phyloP scores from a whole-genome alignment of 2,797 vertebrate species.

The Galagoides demidoff region DNA sequence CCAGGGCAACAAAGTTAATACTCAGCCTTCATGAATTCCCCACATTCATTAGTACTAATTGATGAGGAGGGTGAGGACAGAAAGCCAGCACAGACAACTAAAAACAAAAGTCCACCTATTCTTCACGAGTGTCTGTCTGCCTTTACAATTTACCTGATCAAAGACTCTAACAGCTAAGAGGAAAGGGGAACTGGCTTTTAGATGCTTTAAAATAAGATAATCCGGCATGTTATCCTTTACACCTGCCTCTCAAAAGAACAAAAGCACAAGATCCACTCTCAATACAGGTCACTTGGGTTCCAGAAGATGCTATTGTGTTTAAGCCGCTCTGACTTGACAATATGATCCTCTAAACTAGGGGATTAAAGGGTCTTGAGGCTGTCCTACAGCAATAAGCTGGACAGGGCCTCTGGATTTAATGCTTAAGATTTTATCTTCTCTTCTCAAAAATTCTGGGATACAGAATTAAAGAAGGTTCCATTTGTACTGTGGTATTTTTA shows the following conservation, averaged over 20 bases:
- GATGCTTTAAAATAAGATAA: conserved; percentile 61
- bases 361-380: conserved; percentile 65
- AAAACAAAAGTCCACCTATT: background rate
- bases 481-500: background rate
- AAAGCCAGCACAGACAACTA: background rate
- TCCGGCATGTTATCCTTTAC: conserved; percentile 51
- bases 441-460: background rate
- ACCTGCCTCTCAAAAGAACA: conserved; percentile 74
- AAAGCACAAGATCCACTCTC: conserved; percentile 68
- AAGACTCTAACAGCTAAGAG: background rate
- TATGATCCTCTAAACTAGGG: conserved; percentile 69
- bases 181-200: background rate
- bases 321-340: conserved; percentile 64
- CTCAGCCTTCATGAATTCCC: background rate
- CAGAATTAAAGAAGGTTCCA: background rate
- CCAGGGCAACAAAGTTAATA: fast-evolving
- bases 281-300: conserved; percentile 60
- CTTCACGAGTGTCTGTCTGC: background rate
- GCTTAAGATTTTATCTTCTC: conserved; percentile 37
- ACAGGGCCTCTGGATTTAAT: background rate
- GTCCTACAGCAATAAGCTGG: conserved; percentile 50
- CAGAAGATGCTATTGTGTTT: conserved; percentile 31
- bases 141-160: background rate
- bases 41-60: background rate
- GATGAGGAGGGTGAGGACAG: background rate